phyloP scores from a whole-genome alignment of 1,140 invertebrate genomes.

The Drosophila serrata region DNA sequence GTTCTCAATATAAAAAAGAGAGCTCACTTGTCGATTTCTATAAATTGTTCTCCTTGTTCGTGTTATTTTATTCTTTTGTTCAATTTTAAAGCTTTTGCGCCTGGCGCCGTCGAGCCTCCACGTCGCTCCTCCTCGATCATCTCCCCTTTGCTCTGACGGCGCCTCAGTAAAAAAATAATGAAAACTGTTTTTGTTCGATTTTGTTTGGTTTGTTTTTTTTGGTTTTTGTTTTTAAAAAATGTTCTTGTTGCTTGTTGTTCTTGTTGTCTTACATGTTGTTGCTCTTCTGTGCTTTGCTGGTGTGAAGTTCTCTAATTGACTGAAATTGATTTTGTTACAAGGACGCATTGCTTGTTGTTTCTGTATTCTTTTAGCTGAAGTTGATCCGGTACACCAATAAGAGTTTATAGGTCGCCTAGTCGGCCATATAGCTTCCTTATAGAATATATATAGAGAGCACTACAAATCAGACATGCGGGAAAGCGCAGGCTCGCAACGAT shows the following conservation, averaged over 20 bases:
- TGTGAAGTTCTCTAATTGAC: conserved; percentile 75
- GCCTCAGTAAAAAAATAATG: conserved; percentile 81
- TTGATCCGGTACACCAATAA: conserved; percentile 73
- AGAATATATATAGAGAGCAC: conserved; percentile 53
- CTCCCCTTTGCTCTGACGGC: conserved; percentile 39
- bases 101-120: conserved; percentile 59
- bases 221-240: conserved; percentile 51
- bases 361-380: conserved; percentile 42
- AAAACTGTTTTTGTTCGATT: conserved; percentile 51
- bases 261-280: conserved; percentile 30
- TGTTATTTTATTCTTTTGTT: conserved; percentile 55
- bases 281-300: conserved; percentile 40
- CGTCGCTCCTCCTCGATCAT: not conserved
- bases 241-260: conserved; percentile 52
- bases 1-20: conserved; percentile 64
- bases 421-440: conserved; percentile 33
- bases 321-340: conserved; percentile 84
- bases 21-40: conserved; percentile 33
- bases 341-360: conserved; percentile 71
- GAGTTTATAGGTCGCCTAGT: conserved; percentile 13
- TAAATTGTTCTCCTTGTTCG: conserved; percentile 57
- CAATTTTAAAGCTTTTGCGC: conserved; percentile 83
- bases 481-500: conserved; percentile 61
- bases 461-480: conserved; percentile 53
- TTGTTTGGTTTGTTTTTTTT: conserved; percentile 24